Base-by-base conservation (phyloP, 2,797 vertebrate species). In the Dromococcyx pavoninus region DNA sequence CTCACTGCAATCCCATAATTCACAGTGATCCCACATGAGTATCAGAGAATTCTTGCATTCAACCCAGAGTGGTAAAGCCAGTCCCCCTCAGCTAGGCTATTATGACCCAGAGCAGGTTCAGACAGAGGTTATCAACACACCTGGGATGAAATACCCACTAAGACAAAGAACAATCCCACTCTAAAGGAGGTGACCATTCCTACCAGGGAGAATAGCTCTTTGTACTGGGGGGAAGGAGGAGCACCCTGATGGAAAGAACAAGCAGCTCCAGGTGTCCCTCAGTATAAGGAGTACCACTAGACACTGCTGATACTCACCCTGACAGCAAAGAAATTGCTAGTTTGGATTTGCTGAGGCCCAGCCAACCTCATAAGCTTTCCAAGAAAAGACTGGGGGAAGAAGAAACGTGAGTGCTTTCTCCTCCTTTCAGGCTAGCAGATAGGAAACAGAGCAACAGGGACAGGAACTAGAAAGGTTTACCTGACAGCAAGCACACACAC, bases 81-180 rank as follows among this genome's bases (percentile, higher is more conserved):
- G 10, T 8, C 16, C 25, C 22, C 17, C 25, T 62, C 46, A 39
- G 56, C 28, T 75, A 50, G 76, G 32, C 76, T 28, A 7, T 9
- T 32, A 35, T 23, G 30, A n/a, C 4, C 22, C 46, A 81, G 15
- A 66, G 11, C n/a, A 67, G 35, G 7, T 23, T 22, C 22, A 11
- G 46, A 48, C 11, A 19, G 35, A 73, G 44, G 16, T 5, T 62
- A 32, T 27, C 17, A 30, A 28, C 23, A 35, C 0, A 0, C 19
- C 12, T 25, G 33, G 46, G 27, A 44, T 14, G 11, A n/a, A 56
- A 13, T 12, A 37, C 14, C 54, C 60, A 33, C 30, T 7, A 7
- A 50, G 57, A 60, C 5, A 1, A 64, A 44, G 43, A 71, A 24
- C 11, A n/a, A n/a, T 35, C 25, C 46, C 32, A 27, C 10, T 25